These are phyloP conservation scores for Drosophila leontia DNA, from an alignment of 1,140 invertebrate species.

Conservation along the genomic window DNA sequence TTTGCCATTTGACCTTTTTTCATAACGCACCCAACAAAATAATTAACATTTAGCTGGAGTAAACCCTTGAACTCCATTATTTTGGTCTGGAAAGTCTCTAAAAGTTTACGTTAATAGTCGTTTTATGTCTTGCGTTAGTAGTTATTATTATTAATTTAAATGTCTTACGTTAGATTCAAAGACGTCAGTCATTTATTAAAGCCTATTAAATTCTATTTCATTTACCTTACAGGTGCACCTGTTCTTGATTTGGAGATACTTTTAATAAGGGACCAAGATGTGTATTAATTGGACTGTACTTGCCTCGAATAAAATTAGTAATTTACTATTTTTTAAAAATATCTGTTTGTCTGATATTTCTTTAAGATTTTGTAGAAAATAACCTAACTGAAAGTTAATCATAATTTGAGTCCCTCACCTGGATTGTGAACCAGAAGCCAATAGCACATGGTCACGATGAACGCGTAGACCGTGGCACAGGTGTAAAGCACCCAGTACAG, in stretches of 20 bases:
- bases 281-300: background rate
- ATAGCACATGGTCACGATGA: slow-evolving; percentile 85
- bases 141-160: background rate
- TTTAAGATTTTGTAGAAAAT: too few species aligned
- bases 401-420: slow-evolving; percentile 49
- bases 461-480: slow-evolving; percentile 88
- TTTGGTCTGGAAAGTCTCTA: background rate
- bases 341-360: background rate
- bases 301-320: background rate
- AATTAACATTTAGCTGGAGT: background rate
- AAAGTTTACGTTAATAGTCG: background rate
- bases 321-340: background rate
- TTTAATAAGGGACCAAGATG: background rate
- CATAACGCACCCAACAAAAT: background rate
- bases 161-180: background rate
- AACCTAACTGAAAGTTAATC: background rate
- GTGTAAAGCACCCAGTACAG: slow-evolving; percentile 88
- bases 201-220: background rate
- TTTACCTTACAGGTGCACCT: background rate
- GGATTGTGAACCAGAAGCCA: slow-evolving; percentile 83
- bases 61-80: slow-evolving; percentile 1
- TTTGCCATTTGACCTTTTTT: background rate
- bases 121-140: background rate
- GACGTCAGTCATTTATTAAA: background rate
- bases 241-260: background rate